phyloP scores from a whole-genome alignment of 2,888 invertebrate species.

The Tetranychus piercei region DNA sequence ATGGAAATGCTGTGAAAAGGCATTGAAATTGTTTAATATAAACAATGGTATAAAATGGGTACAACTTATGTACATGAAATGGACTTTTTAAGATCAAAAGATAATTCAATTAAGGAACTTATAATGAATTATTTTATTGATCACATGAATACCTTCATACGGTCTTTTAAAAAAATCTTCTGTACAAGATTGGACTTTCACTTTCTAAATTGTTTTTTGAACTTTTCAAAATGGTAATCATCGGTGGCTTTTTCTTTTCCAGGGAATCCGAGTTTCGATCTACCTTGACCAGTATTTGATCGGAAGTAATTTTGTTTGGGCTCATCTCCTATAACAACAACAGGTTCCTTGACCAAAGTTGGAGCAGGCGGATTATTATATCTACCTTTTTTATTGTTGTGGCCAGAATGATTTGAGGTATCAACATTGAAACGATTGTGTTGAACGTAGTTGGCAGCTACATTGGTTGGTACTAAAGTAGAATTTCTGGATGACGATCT shows the following conservation, averaged over 20 bases:
- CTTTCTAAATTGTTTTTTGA: constrained; percentile 66
- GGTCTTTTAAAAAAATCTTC: no score
- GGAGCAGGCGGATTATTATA: not conserved
- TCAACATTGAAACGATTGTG: constrained; percentile 36
- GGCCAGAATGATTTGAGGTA: not conserved
- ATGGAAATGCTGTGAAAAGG: no score
- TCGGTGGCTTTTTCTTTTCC: constrained; percentile 81
- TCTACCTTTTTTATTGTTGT: not conserved
- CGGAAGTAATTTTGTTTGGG: constrained; percentile 16
- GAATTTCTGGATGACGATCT: constrained; percentile 41
- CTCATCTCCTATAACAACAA: constrained; percentile 23
- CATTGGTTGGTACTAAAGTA: constrained; percentile 89
- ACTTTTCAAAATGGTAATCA: constrained; percentile 88
- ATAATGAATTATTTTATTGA: no score
- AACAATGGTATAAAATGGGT: no score
- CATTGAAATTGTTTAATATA: no score
- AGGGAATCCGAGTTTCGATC: constrained; percentile 32
- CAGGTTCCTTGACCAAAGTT: constrained; percentile 21
- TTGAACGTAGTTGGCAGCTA: constrained; percentile 95
- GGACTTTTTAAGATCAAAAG: no score
- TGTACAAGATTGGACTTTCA: not conserved
- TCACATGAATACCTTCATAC: no score
- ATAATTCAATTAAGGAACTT: no score
- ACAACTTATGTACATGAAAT: no score
- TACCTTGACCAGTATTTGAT: constrained; percentile 12